Percentiles rank a stretch among this genome's conserved stretches.
Evolutionary conservation across 2,113 vertebrate species (phyloP).

Genomic region (Leucopsar rothschildi): DNA sequence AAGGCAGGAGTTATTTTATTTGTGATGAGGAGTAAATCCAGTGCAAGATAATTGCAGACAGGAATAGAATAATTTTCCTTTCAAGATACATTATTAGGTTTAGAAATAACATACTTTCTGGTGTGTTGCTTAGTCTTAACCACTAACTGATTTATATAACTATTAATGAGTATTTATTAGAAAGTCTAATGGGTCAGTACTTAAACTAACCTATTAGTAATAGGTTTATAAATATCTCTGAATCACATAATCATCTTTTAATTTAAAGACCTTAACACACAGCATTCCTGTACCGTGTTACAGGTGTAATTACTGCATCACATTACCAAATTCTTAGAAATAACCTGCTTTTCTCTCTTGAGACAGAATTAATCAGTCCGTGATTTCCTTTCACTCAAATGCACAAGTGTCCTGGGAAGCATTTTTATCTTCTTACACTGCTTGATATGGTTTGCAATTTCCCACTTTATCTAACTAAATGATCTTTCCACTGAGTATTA

Average conservation of each 20-base stretch:
- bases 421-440: neutral
- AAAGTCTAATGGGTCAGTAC: neutral
- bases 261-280: neutral
- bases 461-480: neutral
- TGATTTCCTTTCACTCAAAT: neutral
- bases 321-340: neutral
- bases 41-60: neutral
- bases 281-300: neutral
- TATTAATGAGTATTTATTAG: neutral
- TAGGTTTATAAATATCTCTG: neutral
- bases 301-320: neutral
- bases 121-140: neutral
- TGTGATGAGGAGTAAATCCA: neutral
- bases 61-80: neutral
- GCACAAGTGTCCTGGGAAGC: neutral
- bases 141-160: neutral
- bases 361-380: neutral
- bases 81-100: neutral
- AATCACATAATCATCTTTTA: neutral
- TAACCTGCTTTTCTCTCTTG: neutral
- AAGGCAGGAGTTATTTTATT: neutral
- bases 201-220: neutral
- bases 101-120: neutral
- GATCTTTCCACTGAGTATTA: neutral
- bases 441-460: neutral